These are phyloP conservation scores for Drosophila incognita DNA, from an alignment of 2,888 invertebrate genomes.

Conservation along the genomic window DNA sequence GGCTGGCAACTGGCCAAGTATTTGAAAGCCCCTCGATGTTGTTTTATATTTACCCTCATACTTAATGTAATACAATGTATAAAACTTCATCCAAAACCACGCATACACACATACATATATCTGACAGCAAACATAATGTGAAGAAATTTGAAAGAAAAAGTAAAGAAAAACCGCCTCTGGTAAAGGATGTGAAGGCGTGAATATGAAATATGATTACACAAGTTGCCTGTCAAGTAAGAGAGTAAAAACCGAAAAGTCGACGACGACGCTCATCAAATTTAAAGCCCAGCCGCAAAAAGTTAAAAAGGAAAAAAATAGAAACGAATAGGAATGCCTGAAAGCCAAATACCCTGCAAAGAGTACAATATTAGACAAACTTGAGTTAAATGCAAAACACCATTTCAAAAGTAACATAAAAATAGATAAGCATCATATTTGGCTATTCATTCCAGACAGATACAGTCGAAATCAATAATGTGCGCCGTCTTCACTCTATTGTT, in stretches of 20 bases:
- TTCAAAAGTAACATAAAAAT: not conserved
- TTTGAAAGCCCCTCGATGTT: not conserved
- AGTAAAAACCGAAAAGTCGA: conserved; percentile 30
- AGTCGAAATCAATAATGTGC: conserved; percentile 45
- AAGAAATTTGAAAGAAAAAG: conserved; percentile 23
- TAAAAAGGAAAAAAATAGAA: not conserved
- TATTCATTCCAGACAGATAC: not conserved
- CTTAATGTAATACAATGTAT: not conserved
- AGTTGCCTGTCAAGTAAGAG: conserved; percentile 29
- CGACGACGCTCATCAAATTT: conserved; percentile 38
- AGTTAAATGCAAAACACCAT: not conserved
- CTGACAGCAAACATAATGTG: conserved; percentile 41
- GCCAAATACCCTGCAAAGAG: conserved; percentile 10
- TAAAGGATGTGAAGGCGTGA: conserved; percentile 50
- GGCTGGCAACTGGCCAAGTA: conserved; percentile 46
- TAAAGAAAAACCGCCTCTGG: conserved; percentile 3
- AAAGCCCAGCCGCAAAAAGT: conserved; percentile 16
- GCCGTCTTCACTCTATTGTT: not conserved
- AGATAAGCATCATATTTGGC: not conserved
- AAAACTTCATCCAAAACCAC: conserved; percentile 5
- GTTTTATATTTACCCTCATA: conserved; percentile 19
- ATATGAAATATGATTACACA: conserved; percentile 55
- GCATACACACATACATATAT: no score
- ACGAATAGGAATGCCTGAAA: not conserved
- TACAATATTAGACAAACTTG: not conserved